A percentile compares a stretch with the other conserved stretches of the same genome.
Conservation (phyloP, 2,113 vertebrate genomes). For the Ctenomys sociabilis region DNA sequence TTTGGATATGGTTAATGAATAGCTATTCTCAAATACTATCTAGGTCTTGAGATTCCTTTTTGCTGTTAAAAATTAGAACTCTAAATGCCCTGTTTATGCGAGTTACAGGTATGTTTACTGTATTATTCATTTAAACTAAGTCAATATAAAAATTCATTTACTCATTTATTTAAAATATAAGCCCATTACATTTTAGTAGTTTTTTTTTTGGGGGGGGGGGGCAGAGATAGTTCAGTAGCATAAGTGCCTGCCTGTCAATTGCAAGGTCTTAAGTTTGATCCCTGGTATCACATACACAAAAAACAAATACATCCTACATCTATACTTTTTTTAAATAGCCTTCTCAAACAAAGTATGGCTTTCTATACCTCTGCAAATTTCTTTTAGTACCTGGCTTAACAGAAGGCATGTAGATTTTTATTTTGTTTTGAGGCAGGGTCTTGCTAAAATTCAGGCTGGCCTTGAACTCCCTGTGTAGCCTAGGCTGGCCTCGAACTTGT, state of each 20-base stretch:
- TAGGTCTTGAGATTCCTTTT: not conserved
- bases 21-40: constrained; percentile 6
- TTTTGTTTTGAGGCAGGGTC: not conserved
- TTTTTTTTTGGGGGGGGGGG: not conserved
- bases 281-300: too few relatives aligned
- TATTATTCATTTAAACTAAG: not conserved
- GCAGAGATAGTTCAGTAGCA: too few relatives aligned
- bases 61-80: not conserved
- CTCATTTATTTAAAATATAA: constrained; percentile 48
- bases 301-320: too few relatives aligned
- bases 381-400: not conserved
- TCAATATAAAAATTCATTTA: not conserved
- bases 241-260: too few relatives aligned
- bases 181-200: not conserved
- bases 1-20: not conserved
- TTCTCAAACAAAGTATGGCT: not conserved
- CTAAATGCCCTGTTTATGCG: not conserved
- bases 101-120: not conserved
- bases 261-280: too few relatives aligned
- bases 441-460: not conserved
- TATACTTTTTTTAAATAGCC: not conserved
- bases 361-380: not conserved
- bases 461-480: not conserved
- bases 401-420: not conserved
- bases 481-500: not conserved